These are phyloP conservation scores for Tachystola acroxantha DNA, from an alignment of 2,888 invertebrate genomes.

Conservation along the genomic window DNA sequence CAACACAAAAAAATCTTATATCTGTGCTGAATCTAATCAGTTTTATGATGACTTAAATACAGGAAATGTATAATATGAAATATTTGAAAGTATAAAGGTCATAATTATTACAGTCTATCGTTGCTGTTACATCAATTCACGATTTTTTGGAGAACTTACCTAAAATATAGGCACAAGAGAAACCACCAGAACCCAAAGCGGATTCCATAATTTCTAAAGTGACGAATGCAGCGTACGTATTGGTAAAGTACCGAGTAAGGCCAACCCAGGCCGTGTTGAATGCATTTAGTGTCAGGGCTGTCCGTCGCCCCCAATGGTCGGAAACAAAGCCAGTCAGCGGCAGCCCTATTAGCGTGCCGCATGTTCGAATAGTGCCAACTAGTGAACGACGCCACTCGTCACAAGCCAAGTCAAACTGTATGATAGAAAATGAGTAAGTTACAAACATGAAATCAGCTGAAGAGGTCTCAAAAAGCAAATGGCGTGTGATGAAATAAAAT, in stretches of 20 bases:
- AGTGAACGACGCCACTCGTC: conserved; percentile 83
- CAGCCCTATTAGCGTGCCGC: conserved; percentile 82
- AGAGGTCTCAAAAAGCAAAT: no score
- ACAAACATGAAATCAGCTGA: no score
- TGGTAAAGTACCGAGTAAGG: conserved; percentile 75
- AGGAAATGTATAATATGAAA: no score
- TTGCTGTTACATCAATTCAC: no score
- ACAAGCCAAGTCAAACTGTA: conserved; percentile 74
- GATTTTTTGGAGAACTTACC: conserved; percentile 71
- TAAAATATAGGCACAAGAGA: conserved; percentile 82
- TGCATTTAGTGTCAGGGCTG: conserved; percentile 75
- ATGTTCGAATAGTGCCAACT: conserved; percentile 83
- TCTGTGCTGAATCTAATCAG: no score
- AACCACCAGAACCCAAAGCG: conserved; percentile 81
- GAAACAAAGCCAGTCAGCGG: conserved; percentile 84
- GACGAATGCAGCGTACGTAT: conserved; percentile 81
- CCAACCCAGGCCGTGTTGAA: conserved; percentile 80
- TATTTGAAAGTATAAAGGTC: no score
- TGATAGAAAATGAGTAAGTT: no score
- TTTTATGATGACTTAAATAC: no score
- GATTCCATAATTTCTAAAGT: conserved; percentile 83
- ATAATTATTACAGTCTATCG: no score
- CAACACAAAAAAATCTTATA: no score
- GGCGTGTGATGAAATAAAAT: neutral
- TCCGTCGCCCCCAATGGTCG: conserved; percentile 83